phyloP scores from a whole-genome alignment of 1,140 invertebrate species.

The Apis laboriosa region DNA sequence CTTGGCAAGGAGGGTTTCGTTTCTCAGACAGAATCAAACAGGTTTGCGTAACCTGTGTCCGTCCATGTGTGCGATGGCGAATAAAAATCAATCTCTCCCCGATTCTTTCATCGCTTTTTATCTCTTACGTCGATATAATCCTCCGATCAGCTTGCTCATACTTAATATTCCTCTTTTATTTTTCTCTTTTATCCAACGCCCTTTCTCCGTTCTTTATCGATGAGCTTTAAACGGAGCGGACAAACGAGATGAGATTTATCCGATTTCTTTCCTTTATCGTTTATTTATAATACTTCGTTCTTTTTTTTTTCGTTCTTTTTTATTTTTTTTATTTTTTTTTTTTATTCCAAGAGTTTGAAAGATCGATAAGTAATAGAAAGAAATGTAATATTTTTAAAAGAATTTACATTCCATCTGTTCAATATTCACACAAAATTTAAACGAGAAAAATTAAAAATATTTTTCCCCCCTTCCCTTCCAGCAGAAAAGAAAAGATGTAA shows the following conservation, averaged over 20 bases:
- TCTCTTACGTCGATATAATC: not conserved
- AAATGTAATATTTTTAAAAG: too few relatives aligned
- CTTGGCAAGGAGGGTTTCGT: constrained; percentile 37
- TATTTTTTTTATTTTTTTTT: too few relatives aligned
- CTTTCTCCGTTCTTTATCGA: not conserved
- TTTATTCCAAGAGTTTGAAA: too few relatives aligned
- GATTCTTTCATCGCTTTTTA: constrained; percentile 47
- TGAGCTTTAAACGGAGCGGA: not conserved
- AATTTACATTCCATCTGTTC: too few relatives aligned
- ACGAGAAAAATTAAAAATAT: too few relatives aligned
- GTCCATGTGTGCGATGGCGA: not conserved
- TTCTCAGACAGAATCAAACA: constrained; percentile 67
- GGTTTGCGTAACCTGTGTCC: constrained; percentile 39
- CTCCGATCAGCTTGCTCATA: not conserved
- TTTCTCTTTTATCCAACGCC: not conserved
- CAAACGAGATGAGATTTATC: not conserved
- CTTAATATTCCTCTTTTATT: not conserved
- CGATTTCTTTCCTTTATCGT: not conserved
- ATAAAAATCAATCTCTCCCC: constrained; percentile 53
- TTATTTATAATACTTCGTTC: not conserved
- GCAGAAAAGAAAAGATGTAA: too few relatives aligned
- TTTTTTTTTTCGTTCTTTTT: not conserved
- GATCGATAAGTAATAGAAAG: too few relatives aligned
- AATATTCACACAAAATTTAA: too few relatives aligned
- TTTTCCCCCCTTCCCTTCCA: too few relatives aligned